Evolutionary conservation across 2,888 invertebrate genomes (phyloP), one percentile per base, ranked within the genome.

Genomic region (Helleia helle): DNA sequence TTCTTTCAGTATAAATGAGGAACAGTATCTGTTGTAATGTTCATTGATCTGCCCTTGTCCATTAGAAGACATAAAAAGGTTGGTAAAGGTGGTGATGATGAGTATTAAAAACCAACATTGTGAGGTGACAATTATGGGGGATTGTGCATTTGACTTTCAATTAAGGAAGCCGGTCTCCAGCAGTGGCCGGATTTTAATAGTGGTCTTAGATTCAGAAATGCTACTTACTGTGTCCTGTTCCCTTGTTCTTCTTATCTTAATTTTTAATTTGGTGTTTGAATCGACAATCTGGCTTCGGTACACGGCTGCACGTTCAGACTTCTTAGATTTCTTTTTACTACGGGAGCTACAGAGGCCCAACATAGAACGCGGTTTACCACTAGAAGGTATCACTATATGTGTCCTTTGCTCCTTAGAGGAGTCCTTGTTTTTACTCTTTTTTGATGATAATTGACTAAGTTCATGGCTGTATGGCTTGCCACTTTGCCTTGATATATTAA

Each of bases 191-290:
- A n/a, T n/a, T n/a, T n/a, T n/a, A n/a, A n/a, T n/a, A n/a, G n/a
- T n/a, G n/a, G n/a, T n/a, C n/a, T n/a, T 25, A 40, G 26, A 28
- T 15, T 18, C 13, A 12, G 24, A 11, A 9, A 11, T 25, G 36
- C 36, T 55, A 65, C 80, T 80, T 64, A 83, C 83, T 49, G 62
- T 63, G 61, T 79, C 71, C 62, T 72, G 73, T 51, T 65, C 53
- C 59, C 67, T 80, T 58, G 90, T 89, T 71, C 89, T 90, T 65
- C 87, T 88, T 55, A 91, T 91, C 59, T 89, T 87, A 58, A 91
- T 87, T 69, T 90, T 91, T 59, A 91, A 89, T 45, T 88, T 86
- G 56, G 90, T 90, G 60, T 73, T 74, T 48, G 88, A 88, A 59
- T 89, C 90, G 52, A 90, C 87, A 55, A 89, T 88, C 70, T 88